Base-by-base conservation (phyloP, 2,888 invertebrate species). In the Pardosa pseudoannulata region DNA sequence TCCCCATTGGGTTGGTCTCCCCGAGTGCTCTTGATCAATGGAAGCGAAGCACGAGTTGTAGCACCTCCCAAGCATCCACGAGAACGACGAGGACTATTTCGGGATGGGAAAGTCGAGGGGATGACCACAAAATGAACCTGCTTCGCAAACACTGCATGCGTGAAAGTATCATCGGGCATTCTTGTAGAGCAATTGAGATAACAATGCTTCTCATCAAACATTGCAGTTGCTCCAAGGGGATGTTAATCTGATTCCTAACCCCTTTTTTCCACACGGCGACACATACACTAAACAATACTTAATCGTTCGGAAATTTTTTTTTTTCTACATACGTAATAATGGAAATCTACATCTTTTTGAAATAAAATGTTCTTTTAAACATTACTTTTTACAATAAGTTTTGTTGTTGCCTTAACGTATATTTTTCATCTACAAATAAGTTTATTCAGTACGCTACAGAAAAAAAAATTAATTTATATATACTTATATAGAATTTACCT, bases 11-110 rank as follows among this genome's bases (percentile, higher is more conserved):
- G 79, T 79, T 86, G 85, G 79, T 79, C 79, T 86, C 70, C n/a
- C 79, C 68, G 79, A 79, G 79, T 70, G 70, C 79, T 71, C 79
- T 79, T 79, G 85, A 86, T 86, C 85, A 86, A 86, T 86, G 79
- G 79, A 70, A 79, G 79, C 74, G 46, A 72, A 75, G 85, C 85
- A 79, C 73, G 79, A 73, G 85, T 79, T 79, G 85, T 86, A 79
- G 83, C 83, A 85, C 83, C 83, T 85, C 83, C 83, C 83, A 83
- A 83, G 82, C 71, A 82, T 83, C 82, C 82, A 65, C 71, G 73
- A 83, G 82, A 50, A 71, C 76, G 65, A 83, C 75, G 82, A 85
- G 83, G 78, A 78, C 83, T 85, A 73, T 85, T 85, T 78, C 72
- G 16, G 72, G 83, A 73, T 78, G 36, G 64, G 50, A 23, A 56